These are phyloP conservation scores for Cichladusa arquata DNA, from an alignment of 2,113 vertebrate species.

Conservation along the genomic window DNA sequence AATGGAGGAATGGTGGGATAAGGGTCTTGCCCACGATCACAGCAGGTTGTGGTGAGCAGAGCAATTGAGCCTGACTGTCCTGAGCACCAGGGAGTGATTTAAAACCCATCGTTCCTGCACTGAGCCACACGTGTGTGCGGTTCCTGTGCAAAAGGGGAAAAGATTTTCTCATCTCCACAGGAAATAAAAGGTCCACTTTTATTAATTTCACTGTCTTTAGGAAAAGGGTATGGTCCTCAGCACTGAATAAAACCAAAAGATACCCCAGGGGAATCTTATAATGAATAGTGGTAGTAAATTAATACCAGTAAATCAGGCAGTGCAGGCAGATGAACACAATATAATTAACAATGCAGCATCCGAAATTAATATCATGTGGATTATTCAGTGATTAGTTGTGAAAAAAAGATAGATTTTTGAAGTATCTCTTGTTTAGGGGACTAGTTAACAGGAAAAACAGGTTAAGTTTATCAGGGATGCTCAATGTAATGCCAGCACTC, in stretches of 20 bases:
- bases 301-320: background rate
- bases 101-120: rapidly evolving
- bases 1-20: background rate
- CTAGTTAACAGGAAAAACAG: background rate
- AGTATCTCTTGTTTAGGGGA: background rate
- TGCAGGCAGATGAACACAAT: background rate
- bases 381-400: background rate
- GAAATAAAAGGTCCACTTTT: background rate
- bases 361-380: background rate
- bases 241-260: background rate
- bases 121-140: rapidly evolving
- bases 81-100: background rate
- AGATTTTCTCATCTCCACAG: background rate
- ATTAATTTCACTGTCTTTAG: background rate
- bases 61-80: background rate
- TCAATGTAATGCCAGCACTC: background rate
- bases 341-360: background rate
- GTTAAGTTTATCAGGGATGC: background rate
- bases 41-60: background rate
- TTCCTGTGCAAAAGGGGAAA: background rate
- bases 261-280: background rate
- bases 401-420: background rate
- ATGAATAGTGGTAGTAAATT: background rate
- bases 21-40: background rate
- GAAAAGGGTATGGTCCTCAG: background rate